Base-by-base conservation (phyloP, 2,113 vertebrate genomes). In the Notechis scutatus region DNA sequence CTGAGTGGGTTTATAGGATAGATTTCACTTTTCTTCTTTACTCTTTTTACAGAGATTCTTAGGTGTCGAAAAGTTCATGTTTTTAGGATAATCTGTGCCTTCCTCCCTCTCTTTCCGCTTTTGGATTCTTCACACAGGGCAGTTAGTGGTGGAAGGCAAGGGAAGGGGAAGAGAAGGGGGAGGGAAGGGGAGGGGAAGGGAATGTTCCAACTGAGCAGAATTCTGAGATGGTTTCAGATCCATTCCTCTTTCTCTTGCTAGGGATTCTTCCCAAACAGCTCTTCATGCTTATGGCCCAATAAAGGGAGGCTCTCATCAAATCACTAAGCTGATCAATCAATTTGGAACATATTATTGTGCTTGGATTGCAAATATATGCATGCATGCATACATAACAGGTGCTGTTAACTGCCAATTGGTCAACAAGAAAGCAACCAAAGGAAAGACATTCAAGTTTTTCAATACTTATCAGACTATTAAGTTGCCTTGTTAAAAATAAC, bases 361-460 rank as follows among this genome's bases (percentile, higher is more conserved):
- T 42, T 21, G 34, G 18, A 21, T 42, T 81, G 6, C 34, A 81
- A 81, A 81, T 81, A 39, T 3, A 42, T 81, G 34, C 34, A 81
- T 23, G 1, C 74, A 81, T 39, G 7, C n/a, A 15, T 87, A 39
- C 54, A 18, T 6, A 69, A 18, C 91, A 90, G 52, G 18, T 92
- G 57, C 89, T 20, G 64, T 26, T 1, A 23, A 45, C 87, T 93
- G 91, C 95, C 90, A 87, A 23, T 94, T 91, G 45, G 59, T 87
- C 90, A 90, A 21, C 0, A 0, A 88, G 34, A 81, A 81, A 81
- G 34, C 20, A 81, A 21, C 7, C 18, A 81, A 81, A 81, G 20
- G 20, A 34, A 21, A 34, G 34, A 23, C 7, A 81, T 42, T 7
- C 34, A 81, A 0, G 2, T 39, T 39, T n/a, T n/a, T 34, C 29